A percentile compares a stretch with the other conserved stretches of the same genome.
phyloP scores from a whole-genome alignment of 2,113 vertebrate species.

The Meleagris gallopavo region DNA sequence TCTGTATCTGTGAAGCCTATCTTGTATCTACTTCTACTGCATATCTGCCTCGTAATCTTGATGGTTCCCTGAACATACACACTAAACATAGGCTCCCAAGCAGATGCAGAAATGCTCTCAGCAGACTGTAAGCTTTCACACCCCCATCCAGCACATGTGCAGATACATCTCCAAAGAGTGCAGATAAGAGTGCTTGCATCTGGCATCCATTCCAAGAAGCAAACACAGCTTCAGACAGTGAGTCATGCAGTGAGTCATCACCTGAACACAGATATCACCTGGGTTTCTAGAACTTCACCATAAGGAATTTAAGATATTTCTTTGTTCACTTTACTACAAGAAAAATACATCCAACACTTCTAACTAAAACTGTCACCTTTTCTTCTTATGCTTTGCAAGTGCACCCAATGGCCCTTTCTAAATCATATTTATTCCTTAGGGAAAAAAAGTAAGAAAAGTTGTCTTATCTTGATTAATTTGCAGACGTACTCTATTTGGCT shows the following conservation, averaged over 20 bases:
- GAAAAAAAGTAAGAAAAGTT: background rate
- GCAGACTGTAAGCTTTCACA: background rate
- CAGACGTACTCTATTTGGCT: background rate
- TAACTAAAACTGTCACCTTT: background rate
- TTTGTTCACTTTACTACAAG: background rate
- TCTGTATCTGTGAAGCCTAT: background rate
- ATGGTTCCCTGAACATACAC: background rate
- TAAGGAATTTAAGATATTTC: background rate
- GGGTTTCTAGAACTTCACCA: background rate
- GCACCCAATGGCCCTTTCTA: background rate
- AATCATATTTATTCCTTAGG: background rate
- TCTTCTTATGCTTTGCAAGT: background rate
- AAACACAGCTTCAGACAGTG: background rate
- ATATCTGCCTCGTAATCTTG: background rate
- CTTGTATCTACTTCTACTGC: background rate
- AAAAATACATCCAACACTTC: background rate
- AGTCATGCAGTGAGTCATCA: background rate
- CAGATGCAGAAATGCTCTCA: background rate
- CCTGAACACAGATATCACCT: background rate
- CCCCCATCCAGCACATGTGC: background rate
- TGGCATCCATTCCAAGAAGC: background rate
- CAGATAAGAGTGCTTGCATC: background rate
- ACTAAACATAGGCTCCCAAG: background rate
- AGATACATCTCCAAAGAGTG: rapidly evolving
- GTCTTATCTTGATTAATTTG: background rate